Conservation (phyloP, 2,797 vertebrate species). For the Kryptolebias ocellatus region DNA sequence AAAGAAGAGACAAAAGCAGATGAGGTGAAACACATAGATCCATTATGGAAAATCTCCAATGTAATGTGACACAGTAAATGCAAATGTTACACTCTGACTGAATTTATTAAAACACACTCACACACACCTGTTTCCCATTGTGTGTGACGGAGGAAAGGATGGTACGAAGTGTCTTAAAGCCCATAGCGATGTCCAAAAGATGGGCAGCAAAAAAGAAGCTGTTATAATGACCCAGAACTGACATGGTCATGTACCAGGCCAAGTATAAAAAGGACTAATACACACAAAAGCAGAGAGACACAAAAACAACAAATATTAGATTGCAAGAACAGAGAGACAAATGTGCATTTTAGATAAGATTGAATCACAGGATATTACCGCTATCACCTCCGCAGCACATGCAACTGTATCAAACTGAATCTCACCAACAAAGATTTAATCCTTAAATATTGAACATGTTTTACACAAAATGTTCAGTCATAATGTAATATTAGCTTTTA, state of each 20-base stretch:
- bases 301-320: slow-evolving; percentile 49
- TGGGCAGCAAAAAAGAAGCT: slow-evolving; percentile 85
- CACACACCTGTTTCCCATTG: slow-evolving; percentile 82
- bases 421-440: slow-evolving; percentile 21
- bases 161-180: slow-evolving; percentile 83
- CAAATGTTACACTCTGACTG: slow-evolving; percentile 39
- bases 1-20: slow-evolving; percentile 36
- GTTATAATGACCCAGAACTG: slow-evolving; percentile 81
- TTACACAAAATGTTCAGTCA: slow-evolving; percentile 2
- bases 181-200: slow-evolving; percentile 84
- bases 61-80: slow-evolving; percentile 36
- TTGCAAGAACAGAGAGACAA: slow-evolving; percentile 47
- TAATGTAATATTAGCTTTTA: slow-evolving; percentile 25
- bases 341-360: slow-evolving; percentile 69
- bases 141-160: slow-evolving; percentile 84
- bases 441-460: slow-evolving; percentile 41
- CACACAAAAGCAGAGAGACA: slow-evolving; percentile 39
- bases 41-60: slow-evolving; percentile 29
- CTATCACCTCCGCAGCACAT: slow-evolving; percentile 23
- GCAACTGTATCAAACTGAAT: slow-evolving; percentile 35
- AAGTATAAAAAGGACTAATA: slow-evolving; percentile 82
- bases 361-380: slow-evolving; percentile 71
- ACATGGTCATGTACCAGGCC: slow-evolving; percentile 81
- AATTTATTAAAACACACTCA: slow-evolving; percentile 20
- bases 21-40: slow-evolving; percentile 42